Evolutionary conservation across 2,888 invertebrate species (phyloP), one percentile per base, ranked within the genome.

Genomic region (Morpho helenor): DNA sequence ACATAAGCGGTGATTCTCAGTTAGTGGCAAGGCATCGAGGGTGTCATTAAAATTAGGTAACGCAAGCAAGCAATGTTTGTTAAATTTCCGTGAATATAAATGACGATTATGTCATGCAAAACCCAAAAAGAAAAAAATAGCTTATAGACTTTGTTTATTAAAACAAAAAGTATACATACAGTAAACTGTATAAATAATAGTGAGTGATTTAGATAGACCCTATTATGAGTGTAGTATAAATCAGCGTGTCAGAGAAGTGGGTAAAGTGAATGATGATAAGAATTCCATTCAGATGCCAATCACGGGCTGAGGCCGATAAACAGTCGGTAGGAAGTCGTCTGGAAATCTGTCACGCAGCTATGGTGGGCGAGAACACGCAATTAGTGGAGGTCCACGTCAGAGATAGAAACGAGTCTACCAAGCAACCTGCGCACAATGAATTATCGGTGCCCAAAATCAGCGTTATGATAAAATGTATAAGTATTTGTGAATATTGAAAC

Each of bases 21-120:
- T 90, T 90, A 90, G 89, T 90, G 89, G 88, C 90, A 90, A 87
- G 89, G 87, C 86, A 84, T 78, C 76, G 72, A 82, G 79, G 77
- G 78, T 85, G 83, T 87, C 77, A 82, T 84, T 51, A 42, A 49
- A 58, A 58, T 49, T 58, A 71, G 72, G 75, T 75, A 75, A 77
- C 73, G 76, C 79, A 89, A 87, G 87, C 89, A 87, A 87, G 86
- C 88, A 82, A 48, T 77, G 77, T 53, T 54, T 55, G 55, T 56
- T 60, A 53, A 57, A 52, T 61, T 16, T 58, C 5, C 3, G 31
- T 31, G 52, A 54, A 57, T 40, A 42, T n/a, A 56, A 45, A 53
- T 64, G 61, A 65, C 59, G 65, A 62, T 61, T 65, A 56, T 67
- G 66, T 68, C 68, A 70, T 72, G 71, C 69, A 70, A 53, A 54